These are phyloP conservation scores for Propithecus perrieri DNA, from an alignment of 2,797 vertebrate species.

Conservation along the genomic window DNA sequence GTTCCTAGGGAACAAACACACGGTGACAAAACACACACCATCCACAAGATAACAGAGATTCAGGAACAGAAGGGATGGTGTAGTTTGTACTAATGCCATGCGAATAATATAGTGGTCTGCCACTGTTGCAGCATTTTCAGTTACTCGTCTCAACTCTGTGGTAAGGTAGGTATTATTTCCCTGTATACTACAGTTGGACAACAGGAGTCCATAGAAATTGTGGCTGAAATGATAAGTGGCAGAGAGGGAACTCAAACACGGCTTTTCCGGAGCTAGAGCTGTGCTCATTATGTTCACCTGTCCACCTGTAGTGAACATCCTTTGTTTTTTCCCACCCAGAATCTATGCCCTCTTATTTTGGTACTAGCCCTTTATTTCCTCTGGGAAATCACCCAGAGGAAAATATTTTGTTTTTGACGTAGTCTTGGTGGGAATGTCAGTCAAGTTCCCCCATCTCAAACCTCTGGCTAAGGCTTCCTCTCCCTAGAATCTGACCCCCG, in stretches of 20 bases:
- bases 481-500: background rate
- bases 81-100: rapidly evolving
- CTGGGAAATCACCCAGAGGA: background rate
- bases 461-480: background rate
- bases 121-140: background rate
- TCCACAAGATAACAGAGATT: background rate
- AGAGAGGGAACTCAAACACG: background rate
- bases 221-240: background rate
- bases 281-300: background rate
- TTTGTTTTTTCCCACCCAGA: background rate
- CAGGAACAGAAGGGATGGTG: background rate
- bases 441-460: background rate
- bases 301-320: background rate
- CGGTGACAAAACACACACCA: background rate
- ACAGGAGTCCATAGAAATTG: background rate
- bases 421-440: background rate
- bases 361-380: background rate
- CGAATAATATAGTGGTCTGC: rapidly evolving
- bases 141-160: background rate
- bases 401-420: background rate
- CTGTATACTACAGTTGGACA: background rate
- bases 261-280: background rate
- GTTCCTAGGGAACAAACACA: background rate
- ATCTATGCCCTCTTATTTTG: background rate
- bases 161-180: background rate